phyloP scores from a whole-genome alignment of 1,140 invertebrate species.

The Elysia chlorotica region DNA sequence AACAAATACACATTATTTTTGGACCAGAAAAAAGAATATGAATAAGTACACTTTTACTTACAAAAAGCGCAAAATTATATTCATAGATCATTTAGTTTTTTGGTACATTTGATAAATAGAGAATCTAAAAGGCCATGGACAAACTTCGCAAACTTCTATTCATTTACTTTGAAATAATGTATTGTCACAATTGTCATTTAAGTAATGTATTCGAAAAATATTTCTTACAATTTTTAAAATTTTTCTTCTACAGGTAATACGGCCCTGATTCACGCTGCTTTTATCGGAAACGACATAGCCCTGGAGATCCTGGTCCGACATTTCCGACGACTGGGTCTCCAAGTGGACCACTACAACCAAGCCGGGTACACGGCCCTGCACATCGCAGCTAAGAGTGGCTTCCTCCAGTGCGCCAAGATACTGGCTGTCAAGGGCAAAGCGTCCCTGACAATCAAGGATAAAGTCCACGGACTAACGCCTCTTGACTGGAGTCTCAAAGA shows the following conservation, averaged over 20 bases:
- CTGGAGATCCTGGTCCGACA: slow-evolving; percentile 47
- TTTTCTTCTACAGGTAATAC: slow-evolving; percentile 70
- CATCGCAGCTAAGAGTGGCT: slow-evolving; percentile 46
- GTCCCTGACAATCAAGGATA: slow-evolving; percentile 38
- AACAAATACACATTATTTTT: too few relatives aligned
- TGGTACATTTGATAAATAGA: too few relatives aligned
- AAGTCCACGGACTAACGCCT: slow-evolving; percentile 32
- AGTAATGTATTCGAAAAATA: neutral
- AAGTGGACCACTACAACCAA: slow-evolving; percentile 51
- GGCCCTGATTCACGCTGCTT: slow-evolving; percentile 51
- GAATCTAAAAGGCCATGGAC: too few relatives aligned
- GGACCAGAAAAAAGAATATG: too few relatives aligned
- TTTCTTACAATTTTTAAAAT: slow-evolving; percentile 66
- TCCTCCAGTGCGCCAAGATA: slow-evolving; percentile 51
- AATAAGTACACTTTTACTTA: too few relatives aligned
- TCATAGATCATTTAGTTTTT: too few relatives aligned
- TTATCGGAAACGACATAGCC: slow-evolving; percentile 56
- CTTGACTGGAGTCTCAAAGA: slow-evolving; percentile 34
- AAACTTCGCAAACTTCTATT: neutral
- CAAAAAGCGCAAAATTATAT: too few relatives aligned
- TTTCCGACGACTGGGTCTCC: slow-evolving; percentile 52
- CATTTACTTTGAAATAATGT: neutral
- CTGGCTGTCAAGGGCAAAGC: slow-evolving; percentile 50
- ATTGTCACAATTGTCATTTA: neutral
- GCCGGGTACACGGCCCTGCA: slow-evolving; percentile 53